Evolutionary conservation across 1,140 invertebrate genomes (phyloP), one percentile per base, ranked within the genome.

Genomic region (Neodiprion virginianus): DNA sequence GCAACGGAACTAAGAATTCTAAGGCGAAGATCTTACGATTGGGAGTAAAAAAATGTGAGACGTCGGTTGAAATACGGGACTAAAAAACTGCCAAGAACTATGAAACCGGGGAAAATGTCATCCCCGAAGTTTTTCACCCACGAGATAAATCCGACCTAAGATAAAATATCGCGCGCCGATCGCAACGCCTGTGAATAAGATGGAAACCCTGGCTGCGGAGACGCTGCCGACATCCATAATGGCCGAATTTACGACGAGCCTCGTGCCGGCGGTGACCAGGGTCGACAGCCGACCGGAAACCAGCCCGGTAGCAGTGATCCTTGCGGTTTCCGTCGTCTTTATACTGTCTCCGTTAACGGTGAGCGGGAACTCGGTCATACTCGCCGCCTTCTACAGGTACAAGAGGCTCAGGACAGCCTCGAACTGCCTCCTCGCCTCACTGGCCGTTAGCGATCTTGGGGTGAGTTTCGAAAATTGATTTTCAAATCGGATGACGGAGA

Each of bases 361-460:
- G 65, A 88, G 89, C 72, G 86, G 90, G 47, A 92, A 92, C 78
- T 88, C 90, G 2, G 85, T 92, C 67, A 89, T 92, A 12, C 83
- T 93, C 7, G 86, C 89, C 5, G 90, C 91, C 1, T 90, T 92
- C 79, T 91, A 91, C 76, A 86, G 89, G 10, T 92, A 91, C 82
- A 92, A 92, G 78, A 83, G 91, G 73, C 83, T 92, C 1, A 82
- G 91, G 74, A 92, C 91, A 12, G 93, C 93, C 0, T 93, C 93
- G 72, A 95, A 95, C 84, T 91, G 92, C 75, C 87, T 95, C 17
- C 89, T 95, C n/a, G 90, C 93, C 67, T 94, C 93, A 3, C 85
- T 95, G 70, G 94, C 94, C 0, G 88, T 93, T 48, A 92, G 93
- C 7, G 94, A 95, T 83, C 88, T 95, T 17, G 90, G 93, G n/a